Evolutionary conservation across 2,797 vertebrate genomes (phyloP).

Genomic region (Kryptolebias ocellatus): DNA sequence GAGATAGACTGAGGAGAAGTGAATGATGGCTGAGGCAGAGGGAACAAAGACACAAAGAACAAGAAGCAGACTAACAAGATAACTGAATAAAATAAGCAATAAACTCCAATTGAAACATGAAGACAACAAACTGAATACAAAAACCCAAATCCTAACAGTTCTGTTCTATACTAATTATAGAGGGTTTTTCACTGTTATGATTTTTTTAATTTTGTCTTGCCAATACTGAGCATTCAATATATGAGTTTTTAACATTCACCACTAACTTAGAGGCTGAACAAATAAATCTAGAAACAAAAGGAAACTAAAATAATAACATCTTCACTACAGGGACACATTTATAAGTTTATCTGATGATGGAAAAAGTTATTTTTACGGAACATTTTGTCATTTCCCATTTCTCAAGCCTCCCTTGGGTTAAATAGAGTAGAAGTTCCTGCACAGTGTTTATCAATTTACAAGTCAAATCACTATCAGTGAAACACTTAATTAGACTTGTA

Average conservation of each 20-base stretch:
- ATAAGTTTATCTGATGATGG: slow-evolving; percentile 21
- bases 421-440: slow-evolving; percentile 29
- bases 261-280: background rate
- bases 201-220: slow-evolving; percentile 5
- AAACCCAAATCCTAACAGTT: background rate
- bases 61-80: too few relatives aligned
- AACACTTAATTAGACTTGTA: slow-evolving; percentile 73
- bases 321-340: slow-evolving; percentile 15
- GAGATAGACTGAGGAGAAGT: too few relatives aligned
- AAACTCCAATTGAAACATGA: too few relatives aligned
- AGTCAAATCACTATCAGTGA: slow-evolving; percentile 63
- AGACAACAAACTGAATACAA: too few relatives aligned
- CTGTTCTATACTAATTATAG: slow-evolving; percentile 30
- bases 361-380: slow-evolving; percentile 27
- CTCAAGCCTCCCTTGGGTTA: slow-evolving; percentile 22
- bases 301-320: slow-evolving; percentile 11
- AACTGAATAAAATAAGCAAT: too few relatives aligned
- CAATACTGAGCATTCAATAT: slow-evolving; percentile 7
- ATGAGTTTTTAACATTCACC: background rate
- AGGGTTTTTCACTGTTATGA: background rate
- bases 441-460: slow-evolving; percentile 65
- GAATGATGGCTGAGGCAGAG: too few relatives aligned
- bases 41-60: too few relatives aligned
- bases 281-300: slow-evolving; percentile 13
- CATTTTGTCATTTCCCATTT: slow-evolving; percentile 33